Conservation (phyloP, 2,888 invertebrate genomes). For the Aphrophora alni region DNA sequence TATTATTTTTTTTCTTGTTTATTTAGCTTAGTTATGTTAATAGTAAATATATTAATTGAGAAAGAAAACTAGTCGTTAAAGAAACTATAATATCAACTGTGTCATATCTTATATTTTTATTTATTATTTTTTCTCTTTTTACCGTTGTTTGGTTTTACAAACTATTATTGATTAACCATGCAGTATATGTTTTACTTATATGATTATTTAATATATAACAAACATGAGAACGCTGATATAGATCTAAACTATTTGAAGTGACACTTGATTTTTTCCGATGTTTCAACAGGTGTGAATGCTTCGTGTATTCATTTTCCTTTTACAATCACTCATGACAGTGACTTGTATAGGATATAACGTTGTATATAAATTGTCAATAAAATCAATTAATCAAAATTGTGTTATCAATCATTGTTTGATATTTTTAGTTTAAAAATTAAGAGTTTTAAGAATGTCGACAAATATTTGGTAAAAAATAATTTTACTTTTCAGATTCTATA, state of each 20-base stretch:
- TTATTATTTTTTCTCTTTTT: background rate
- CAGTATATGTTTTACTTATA: background rate
- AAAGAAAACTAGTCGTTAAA: background rate
- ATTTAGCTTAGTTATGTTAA: background rate
- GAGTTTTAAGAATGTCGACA: too few species aligned
- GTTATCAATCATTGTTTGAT: too few species aligned
- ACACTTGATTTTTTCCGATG: background rate
- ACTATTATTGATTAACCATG: background rate
- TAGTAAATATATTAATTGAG: background rate
- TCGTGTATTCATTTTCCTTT: background rate
- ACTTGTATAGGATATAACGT: background rate
- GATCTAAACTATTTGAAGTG: background rate
- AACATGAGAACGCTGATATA: background rate
- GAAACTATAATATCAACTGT: background rate
- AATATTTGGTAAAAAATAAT: too few species aligned
- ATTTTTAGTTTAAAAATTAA: too few species aligned
- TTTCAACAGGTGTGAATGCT: background rate
- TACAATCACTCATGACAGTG: background rate
- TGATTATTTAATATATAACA: background rate
- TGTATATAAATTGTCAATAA: too few species aligned
- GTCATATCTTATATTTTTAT: conserved; percentile 1
- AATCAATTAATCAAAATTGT: too few species aligned
- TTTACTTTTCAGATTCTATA: too few species aligned
- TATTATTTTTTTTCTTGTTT: background rate
- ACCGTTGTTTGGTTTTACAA: background rate